Evolutionary conservation across 2,113 vertebrate genomes (phyloP).

Genomic region (Serilophus lunatus): DNA sequence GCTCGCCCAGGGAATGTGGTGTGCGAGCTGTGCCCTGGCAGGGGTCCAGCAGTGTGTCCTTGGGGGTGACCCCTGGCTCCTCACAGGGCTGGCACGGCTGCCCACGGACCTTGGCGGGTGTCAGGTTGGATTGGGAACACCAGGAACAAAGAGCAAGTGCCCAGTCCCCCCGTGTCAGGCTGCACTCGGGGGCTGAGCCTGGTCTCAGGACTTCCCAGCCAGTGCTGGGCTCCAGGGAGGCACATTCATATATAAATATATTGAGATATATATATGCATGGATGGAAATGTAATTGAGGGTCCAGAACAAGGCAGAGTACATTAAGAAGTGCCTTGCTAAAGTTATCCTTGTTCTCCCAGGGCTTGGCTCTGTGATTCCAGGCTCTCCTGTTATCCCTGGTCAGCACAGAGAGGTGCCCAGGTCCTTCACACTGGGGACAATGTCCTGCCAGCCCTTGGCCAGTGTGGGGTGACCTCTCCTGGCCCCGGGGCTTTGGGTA

Average conservation of each 20-base stretch:
- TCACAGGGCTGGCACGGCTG: background rate
- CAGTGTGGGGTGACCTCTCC: accelerated
- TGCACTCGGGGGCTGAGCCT: background rate
- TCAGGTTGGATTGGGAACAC: background rate
- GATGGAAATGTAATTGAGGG: background rate
- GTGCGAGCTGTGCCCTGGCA: background rate
- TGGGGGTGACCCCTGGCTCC: background rate
- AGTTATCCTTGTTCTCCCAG: background rate
- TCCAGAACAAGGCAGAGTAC: background rate
- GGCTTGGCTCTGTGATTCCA: accelerated
- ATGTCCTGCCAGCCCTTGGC: background rate
- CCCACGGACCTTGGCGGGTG: accelerated
- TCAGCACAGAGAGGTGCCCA: background rate
- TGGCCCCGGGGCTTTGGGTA: background rate
- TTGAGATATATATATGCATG: background rate
- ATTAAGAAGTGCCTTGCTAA: background rate
- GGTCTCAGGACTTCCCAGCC: background rate
- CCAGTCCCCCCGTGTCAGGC: accelerated
- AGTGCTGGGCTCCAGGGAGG: accelerated
- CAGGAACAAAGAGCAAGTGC: background rate
- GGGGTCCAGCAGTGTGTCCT: background rate
- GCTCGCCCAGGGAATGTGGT: accelerated
- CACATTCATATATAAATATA: background rate
- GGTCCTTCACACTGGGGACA: background rate
- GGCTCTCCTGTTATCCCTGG: accelerated